A percentile compares a stretch with the other conserved stretches of the same genome.
phyloP scores from a whole-genome alignment of 1,140 invertebrate genomes.

The Anoplolepis gracilipes region DNA sequence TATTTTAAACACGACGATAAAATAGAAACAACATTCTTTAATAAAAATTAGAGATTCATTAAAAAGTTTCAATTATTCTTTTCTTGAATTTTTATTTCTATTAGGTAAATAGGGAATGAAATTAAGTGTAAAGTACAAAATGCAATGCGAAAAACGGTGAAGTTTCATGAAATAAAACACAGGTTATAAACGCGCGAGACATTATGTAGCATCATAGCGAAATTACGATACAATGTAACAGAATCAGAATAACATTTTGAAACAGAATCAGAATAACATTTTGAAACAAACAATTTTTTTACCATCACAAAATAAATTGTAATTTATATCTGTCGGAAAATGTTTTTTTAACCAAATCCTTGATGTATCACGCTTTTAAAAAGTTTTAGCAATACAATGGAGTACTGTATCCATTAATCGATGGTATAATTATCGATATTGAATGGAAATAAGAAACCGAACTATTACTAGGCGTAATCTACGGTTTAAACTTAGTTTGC shows the following conservation, averaged over 20 bases:
- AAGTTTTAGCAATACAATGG: slow-evolving; percentile 11
- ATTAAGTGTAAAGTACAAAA: neutral
- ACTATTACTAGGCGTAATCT: slow-evolving; percentile 53
- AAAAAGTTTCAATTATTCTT: slow-evolving; percentile 43
- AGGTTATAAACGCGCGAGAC: neutral
- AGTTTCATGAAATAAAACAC: neutral
- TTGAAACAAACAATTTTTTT: slow-evolving; percentile 7
- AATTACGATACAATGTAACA: slow-evolving; percentile 37
- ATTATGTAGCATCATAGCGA: neutral
- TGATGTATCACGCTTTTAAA: neutral
- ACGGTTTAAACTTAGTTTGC: slow-evolving; percentile 45
- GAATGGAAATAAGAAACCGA: slow-evolving; percentile 41
- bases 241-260: slow-evolving; percentile 35
- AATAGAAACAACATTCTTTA: neutral
- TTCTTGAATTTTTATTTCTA: slow-evolving; percentile 23
- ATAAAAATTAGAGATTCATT: neutral
- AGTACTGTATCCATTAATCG: slow-evolving; percentile 43
- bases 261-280: slow-evolving; percentile 45
- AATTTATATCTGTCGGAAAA: slow-evolving; percentile 47
- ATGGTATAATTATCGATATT: slow-evolving; percentile 46
- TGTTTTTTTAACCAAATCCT: slow-evolving; percentile 26
- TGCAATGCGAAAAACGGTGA: neutral
- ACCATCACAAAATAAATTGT: neutral
- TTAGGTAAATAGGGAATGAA: slow-evolving; percentile 1
- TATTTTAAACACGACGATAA: neutral